Conservation (phyloP, 2,888 invertebrate genomes). For the Nycteola revayana region DNA sequence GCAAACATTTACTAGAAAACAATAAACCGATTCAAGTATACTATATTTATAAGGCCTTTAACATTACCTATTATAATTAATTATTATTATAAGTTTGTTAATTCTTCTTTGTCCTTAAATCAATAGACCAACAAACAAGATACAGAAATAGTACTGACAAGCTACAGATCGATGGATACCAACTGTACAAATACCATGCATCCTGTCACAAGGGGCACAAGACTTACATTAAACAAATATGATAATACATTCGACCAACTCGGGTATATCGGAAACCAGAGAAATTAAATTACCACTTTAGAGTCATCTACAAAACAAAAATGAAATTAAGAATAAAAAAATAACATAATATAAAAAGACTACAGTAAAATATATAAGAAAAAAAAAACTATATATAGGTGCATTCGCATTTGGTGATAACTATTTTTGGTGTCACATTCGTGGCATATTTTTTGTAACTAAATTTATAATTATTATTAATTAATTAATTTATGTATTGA, state of each 20-base stretch:
- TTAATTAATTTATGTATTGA: no score
- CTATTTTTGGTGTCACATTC: no score
- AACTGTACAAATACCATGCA: conserved; percentile 28
- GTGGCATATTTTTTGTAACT: no score
- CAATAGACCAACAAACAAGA: conserved; percentile 11
- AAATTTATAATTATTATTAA: no score
- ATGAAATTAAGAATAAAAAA: background rate
- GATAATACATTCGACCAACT: conserved; percentile 31
- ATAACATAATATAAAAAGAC: conserved; percentile 1
- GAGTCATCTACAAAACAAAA: conserved; percentile 44
- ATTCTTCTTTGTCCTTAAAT: no score
- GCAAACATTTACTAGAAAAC: no score
- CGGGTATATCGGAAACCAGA: conserved; percentile 51
- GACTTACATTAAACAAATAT: conserved; percentile 71
- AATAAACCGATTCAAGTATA: no score
- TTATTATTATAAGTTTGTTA: no score
- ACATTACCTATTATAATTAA: no score
- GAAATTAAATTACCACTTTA: conserved; percentile 79
- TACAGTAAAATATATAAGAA: conserved; percentile 1
- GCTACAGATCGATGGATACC: conserved; percentile 16
- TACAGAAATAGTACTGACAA: conserved; percentile 18
- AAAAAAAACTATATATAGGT: no score
- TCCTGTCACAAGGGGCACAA: conserved; percentile 36
- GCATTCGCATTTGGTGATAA: no score
- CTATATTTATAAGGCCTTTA: no score